phyloP scores from a whole-genome alignment of 2,888 invertebrate genomes.

The Apamea epomidion region DNA sequence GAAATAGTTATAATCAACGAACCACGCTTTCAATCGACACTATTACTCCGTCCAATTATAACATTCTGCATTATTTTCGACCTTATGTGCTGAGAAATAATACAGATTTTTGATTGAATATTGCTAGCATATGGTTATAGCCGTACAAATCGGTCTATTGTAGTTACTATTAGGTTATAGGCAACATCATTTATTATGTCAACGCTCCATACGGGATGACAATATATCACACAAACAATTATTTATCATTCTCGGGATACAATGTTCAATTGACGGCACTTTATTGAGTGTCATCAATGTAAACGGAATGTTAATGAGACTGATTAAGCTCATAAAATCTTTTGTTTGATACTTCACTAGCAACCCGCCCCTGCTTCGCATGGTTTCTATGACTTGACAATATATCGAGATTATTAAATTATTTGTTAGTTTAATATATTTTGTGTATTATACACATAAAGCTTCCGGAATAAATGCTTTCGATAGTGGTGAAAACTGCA shows the following conservation, averaged over 20 bases:
- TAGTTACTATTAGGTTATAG: conserved; percentile 3
- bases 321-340: conserved; percentile 6
- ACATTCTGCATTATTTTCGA: conserved; percentile 1
- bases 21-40: conserved; percentile 41
- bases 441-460: not conserved
- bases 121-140: conserved; percentile 26
- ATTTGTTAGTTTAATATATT: not conserved
- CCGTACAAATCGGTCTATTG: no score
- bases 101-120: conserved; percentile 21
- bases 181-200: conserved; percentile 1
- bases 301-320: conserved; percentile 32
- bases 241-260: conserved; percentile 16
- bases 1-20: conserved; percentile 38
- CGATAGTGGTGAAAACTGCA: no score
- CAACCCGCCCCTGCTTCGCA: not conserved
- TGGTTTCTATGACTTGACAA: not conserved
- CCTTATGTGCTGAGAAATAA: conserved; percentile 8
- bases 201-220: not conserved
- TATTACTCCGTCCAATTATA: conserved; percentile 34
- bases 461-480: not conserved
- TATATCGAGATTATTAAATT: not conserved
- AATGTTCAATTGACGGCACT: conserved; percentile 19
- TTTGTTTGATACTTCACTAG: not conserved
- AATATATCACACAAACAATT: conserved; percentile 24
- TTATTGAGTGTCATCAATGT: conserved; percentile 28